phyloP scores from a whole-genome alignment of 2,888 invertebrate species.

The Campopleginae sp. region DNA sequence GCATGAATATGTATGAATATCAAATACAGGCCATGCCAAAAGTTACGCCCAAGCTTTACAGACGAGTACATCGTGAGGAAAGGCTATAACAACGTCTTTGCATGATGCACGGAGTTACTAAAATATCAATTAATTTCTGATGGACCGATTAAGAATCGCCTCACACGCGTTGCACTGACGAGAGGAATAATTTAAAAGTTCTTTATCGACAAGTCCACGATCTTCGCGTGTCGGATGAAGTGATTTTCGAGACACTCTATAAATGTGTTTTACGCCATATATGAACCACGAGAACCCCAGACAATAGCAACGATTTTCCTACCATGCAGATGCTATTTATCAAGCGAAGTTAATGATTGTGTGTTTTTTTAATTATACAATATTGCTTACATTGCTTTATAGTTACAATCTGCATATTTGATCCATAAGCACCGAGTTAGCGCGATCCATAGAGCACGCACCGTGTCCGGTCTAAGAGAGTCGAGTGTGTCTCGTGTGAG shows the following conservation, averaged over 20 bases:
- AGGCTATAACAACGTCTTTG: neutral
- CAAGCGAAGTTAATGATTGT: neutral
- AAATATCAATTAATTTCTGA: neutral
- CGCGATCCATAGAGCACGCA: constrained; percentile 35
- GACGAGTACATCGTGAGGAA: neutral
- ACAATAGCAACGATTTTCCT: neutral
- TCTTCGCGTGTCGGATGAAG: no score
- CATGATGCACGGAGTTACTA: neutral
- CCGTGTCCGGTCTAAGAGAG: neutral
- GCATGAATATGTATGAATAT: neutral
- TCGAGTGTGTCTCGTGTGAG: neutral
- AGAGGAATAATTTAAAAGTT: neutral
- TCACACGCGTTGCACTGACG: neutral
- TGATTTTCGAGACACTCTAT: neutral
- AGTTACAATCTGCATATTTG: constrained; percentile 10
- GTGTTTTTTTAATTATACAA: neutral
- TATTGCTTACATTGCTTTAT: constrained; percentile 11
- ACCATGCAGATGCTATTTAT: neutral
- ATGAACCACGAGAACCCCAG: constrained; percentile 8
- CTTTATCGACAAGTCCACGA: neutral
- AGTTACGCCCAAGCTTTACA: neutral
- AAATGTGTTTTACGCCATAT: neutral
- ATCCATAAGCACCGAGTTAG: constrained; percentile 6
- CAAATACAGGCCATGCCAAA: neutral
- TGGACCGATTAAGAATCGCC: neutral